Conservation (phyloP, 2,888 invertebrate species). For the Mesodorylaimus sp. region DNA sequence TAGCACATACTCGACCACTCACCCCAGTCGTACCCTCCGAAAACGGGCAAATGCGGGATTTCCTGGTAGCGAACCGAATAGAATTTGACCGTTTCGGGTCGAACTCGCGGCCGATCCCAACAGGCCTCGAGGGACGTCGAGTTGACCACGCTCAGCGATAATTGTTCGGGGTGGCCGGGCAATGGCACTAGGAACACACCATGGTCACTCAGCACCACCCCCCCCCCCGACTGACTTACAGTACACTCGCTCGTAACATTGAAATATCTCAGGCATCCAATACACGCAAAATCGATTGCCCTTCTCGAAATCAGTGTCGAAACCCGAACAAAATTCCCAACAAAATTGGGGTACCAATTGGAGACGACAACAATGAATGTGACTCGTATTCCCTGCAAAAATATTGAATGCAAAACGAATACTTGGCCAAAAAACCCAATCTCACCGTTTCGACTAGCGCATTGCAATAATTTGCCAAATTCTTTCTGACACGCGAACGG, state of each 20-base stretch:
- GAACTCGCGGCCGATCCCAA: conserved; percentile 14
- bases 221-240: too few species aligned
- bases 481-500: conserved; percentile 13
- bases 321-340: conserved; percentile 25
- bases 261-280: conserved; percentile 27
- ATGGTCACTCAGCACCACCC: too few species aligned
- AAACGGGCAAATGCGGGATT: conserved; percentile 18
- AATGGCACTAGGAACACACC: conserved; percentile 16
- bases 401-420: not conserved
- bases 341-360: conserved; percentile 26
- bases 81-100: conserved; percentile 13
- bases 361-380: conserved; percentile 26
- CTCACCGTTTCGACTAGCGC: conserved; percentile 9
- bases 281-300: conserved; percentile 27
- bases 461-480: conserved; percentile 7
- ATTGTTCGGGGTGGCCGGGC: conserved; percentile 18
- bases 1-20: not conserved
- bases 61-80: conserved; percentile 21
- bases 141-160: conserved; percentile 18
- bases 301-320: conserved; percentile 20
- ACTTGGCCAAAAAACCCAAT: not conserved
- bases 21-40: conserved; percentile 14
- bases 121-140: conserved; percentile 18
- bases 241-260: conserved; percentile 24
- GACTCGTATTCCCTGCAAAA: conserved; percentile 17